A percentile compares a stretch with the other conserved stretches of the same genome.
phyloP scores from a whole-genome alignment of 2,888 invertebrate species.

The Opisthograptis luteolata region DNA sequence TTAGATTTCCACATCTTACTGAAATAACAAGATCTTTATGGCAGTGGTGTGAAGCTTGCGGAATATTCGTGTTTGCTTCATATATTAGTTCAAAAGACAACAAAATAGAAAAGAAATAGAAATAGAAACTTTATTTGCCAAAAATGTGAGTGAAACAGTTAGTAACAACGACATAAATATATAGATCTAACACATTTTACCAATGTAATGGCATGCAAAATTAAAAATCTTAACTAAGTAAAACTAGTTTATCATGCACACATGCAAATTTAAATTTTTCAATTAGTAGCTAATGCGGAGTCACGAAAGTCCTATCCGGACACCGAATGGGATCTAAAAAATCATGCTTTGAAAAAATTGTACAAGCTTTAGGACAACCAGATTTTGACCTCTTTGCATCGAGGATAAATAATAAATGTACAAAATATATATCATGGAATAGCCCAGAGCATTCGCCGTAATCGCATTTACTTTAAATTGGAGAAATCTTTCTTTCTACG shows the following conservation, averaged over 20 bases:
- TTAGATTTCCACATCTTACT: too few relatives aligned
- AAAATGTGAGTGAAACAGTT: too few relatives aligned
- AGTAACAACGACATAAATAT: too few relatives aligned
- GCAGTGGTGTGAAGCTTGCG: conserved; percentile 7
- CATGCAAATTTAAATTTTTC: too few relatives aligned
- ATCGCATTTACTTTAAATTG: conserved; percentile 8
- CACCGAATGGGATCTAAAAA: conserved; percentile 5
- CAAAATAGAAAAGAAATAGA: too few relatives aligned
- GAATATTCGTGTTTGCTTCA: background rate
- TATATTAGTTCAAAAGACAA: too few relatives aligned
- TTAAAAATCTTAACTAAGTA: too few relatives aligned
- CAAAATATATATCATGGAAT: conserved; percentile 4
- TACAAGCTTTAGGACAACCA: background rate
- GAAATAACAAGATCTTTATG: too few relatives aligned
- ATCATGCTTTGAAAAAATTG: background rate
- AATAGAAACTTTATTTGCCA: too few relatives aligned
- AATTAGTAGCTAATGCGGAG: conserved; percentile 2
- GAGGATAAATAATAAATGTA: background rate
- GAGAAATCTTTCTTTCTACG: conserved; percentile 3
- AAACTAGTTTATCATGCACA: too few relatives aligned
- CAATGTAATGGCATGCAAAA: too few relatives aligned
- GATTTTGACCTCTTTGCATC: conserved; percentile 1
- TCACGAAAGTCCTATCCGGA: conserved; percentile 5
- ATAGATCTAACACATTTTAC: too few relatives aligned
- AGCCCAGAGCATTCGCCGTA: conserved; percentile 6